Base-by-base conservation (phyloP, 2,797 vertebrate species). In the Hozukius guyotensis region DNA sequence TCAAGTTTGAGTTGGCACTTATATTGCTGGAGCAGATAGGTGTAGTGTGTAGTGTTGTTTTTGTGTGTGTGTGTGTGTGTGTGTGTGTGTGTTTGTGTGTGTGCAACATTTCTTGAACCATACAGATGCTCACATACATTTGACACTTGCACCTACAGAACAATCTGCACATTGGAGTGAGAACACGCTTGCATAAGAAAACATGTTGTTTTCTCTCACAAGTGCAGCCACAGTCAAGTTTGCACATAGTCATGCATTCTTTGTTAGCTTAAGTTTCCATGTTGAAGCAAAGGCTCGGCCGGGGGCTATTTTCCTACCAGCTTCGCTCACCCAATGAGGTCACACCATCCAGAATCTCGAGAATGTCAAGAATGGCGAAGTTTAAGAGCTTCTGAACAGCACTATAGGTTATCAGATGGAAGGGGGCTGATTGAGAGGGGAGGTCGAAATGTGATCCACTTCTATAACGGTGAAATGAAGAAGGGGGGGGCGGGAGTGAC, bases 171-270 rank as follows among this genome's bases (percentile, higher is more conserved):
- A 63, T 11, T 25, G 69, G 24, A 80, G 72, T 70, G 69, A 76
- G 78, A 75, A 89, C 63, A 75, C 11, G 1, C 67, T 75, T 36
- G 13, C 55, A 52, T 70, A 67, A 75, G 70, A 90, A 85, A 84
- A 92, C 87, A 85, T 89, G 89, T 90, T 94, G 87, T 93, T 92
- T 91, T 88, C 81, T n/a, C 88, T 87, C 53, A 66, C 79, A 87
- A 89, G 81, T 85, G 83, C 84, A 84, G 79, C 83, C 76, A 53
- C 78, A 93, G 90, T 94, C 92, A 93, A 91, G 93, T 93, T 94
- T 94, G 90, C 92, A 93, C 92, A 87, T 81, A 94, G 87, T 87
- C 85, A 86, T 88, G 89, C 92, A 94, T 95, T 95, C 92, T 94
- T 95, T 88, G 90, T 84, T 91, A 90, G 89, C 89, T 90, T 91